Evolutionary conservation across 92 coral and sea anemone genomes (phyloP).

Genomic region (Bergia sp.): DNA sequence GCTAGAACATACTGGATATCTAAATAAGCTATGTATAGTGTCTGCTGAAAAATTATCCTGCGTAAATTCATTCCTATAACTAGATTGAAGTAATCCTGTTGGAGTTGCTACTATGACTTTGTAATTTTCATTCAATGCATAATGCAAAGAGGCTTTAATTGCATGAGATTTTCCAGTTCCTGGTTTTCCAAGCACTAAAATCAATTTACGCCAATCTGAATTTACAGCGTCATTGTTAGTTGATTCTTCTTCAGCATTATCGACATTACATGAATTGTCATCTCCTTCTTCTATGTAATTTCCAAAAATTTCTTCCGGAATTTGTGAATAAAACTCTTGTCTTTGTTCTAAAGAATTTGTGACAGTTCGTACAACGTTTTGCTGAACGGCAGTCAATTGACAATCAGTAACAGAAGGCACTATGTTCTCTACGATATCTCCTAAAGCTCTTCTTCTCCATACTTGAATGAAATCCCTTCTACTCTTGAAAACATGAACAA

Average conservation of each 20-base stretch:
- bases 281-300: neutral
- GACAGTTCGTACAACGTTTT: slow-evolving; percentile 2
- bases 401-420: neutral
- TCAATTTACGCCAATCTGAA: neutral
- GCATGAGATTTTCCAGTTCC: too few relatives aligned
- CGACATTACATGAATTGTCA: neutral
- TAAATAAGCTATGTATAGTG: slow-evolving; percentile 30
- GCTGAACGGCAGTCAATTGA: neutral
- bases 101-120: slow-evolving; percentile 29
- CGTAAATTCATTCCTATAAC: neutral
- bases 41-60: neutral
- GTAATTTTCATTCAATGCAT: neutral
- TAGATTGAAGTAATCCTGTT: slow-evolving; percentile 6
- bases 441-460: slow-evolving; percentile 1
- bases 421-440: neutral
- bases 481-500: too few relatives aligned
- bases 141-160: neutral
- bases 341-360: neutral
- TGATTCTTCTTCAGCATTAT: neutral
- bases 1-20: neutral
- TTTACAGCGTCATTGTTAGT: neutral
- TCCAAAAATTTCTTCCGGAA: neutral
- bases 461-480: neutral
- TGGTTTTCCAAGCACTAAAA: too few relatives aligned
- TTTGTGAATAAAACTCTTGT: neutral